Evolutionary conservation across 2,113 vertebrate species (phyloP), one percentile per base, ranked within the genome.

Genomic region (Pithys albifrons): DNA sequence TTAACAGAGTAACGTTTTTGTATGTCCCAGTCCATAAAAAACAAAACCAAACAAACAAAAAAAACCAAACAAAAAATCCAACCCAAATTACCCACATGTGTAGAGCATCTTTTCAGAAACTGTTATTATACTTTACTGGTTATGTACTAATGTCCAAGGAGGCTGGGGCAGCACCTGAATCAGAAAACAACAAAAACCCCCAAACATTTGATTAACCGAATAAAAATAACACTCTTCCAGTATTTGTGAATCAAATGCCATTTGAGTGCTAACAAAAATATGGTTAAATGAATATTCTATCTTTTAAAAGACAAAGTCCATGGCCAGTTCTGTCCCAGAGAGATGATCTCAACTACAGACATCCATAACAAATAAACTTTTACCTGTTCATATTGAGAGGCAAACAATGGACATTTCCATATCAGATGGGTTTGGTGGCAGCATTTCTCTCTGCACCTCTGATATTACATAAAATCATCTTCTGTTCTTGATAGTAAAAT

Each of bases 161-260:
- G 75, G 5, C 14, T 41, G 70, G 16, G 8, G 4, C 12, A 91
- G 28, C 13, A 52, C 11, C 58, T 48, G 41, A 71, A 27, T 4
- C 17, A 35, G 51, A 78, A 85, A 82, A 51, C 17, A 70, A 35
- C 2, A 39, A 74, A 22, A 7, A 3, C 0, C 2, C 3, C 3
- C 4, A 35, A 82, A 33, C 2, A 31, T 62, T 58, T 12, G 1
- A 71, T 27, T 29, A 67, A 33, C 2, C 5, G n/a, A 5, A 28
- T 28, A 79, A 52, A 72, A 90, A 74, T 10, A 65, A 5, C n/a
- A 46, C 7, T 81, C 29, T 82, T 15, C 20, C 39, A 59, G 12
- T 62, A 37, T 35, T 46, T 52, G 23, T 31, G 43, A 85, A 66
- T 18, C 4, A 58, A 64, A 59, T 46, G 3, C 22, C 24, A 33